phyloP scores from a whole-genome alignment of 2,888 invertebrate species.

The Meiosimyza platycephala region DNA sequence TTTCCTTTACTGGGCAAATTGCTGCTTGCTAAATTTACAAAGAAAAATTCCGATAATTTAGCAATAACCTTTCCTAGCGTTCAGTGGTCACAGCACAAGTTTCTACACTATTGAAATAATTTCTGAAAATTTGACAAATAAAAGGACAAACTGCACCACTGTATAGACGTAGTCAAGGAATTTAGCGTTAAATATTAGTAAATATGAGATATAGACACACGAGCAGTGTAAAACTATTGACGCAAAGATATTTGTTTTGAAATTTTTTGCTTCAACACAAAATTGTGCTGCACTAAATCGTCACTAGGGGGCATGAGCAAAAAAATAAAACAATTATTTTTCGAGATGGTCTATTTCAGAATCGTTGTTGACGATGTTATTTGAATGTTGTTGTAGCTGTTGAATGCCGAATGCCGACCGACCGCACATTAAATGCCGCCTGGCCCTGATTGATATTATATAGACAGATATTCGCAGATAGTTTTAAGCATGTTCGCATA shows the following conservation, averaged over 20 bases:
- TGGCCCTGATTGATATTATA: constrained; percentile 31
- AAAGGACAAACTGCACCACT: neutral
- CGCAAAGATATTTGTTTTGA: constrained; percentile 21
- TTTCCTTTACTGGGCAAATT: too few species aligned
- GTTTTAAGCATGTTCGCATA: constrained; percentile 25
- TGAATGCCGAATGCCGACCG: constrained; percentile 34
- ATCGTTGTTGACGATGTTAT: constrained; percentile 5
- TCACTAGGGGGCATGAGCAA: constrained; percentile 1
- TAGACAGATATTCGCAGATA: too few species aligned
- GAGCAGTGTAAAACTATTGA: constrained; percentile 14
- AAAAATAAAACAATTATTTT: constrained; percentile 56
- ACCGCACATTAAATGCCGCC: constrained; percentile 30
- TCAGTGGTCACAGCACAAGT: too few species aligned
- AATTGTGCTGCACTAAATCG: neutral
- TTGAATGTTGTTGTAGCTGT: constrained; percentile 4
- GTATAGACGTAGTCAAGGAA: constrained; percentile 7
- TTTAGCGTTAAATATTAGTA: constrained; percentile 8
- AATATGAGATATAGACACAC: constrained; percentile 20
- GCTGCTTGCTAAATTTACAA: too few species aligned
- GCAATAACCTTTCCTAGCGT: too few species aligned
- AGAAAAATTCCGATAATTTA: too few species aligned
- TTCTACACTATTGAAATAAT: too few species aligned
- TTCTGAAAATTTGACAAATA: too few species aligned
- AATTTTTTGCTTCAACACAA: neutral
- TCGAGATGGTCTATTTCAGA: constrained; percentile 56